Percentiles rank a stretch among this genome's conserved stretches.
Conservation (phyloP, 2,888 invertebrate genomes). For the Drosophila longiperda region DNA sequence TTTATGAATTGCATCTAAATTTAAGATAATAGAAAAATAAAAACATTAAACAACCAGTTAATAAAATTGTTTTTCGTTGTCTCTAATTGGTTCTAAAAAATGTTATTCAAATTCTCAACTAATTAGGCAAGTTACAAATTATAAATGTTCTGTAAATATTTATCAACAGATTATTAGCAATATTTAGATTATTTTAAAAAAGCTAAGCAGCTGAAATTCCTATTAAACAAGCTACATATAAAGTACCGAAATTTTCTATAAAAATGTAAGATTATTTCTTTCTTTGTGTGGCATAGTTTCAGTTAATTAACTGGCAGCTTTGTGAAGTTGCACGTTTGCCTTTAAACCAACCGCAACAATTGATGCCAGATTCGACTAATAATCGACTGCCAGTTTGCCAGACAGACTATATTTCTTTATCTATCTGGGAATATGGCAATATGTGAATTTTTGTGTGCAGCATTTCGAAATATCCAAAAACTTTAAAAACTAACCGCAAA, state of each 20-base stretch:
- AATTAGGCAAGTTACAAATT: not conserved
- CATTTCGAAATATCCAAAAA: conserved; percentile 30
- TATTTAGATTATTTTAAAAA: not conserved
- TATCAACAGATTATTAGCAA: not conserved
- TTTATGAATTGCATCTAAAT: not conserved
- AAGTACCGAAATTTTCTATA: not conserved
- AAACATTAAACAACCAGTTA: not conserved
- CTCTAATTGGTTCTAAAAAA: not conserved
- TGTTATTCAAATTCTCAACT: not conserved
- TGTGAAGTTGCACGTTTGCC: conserved; percentile 33
- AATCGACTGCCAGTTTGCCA: conserved; percentile 11
- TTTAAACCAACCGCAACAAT: conserved; percentile 34
- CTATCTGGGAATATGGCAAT: not conserved
- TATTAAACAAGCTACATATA: not conserved
- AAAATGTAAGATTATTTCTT: conserved; percentile 7
- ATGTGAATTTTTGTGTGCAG: conserved; percentile 4
- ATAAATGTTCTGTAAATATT: not conserved
- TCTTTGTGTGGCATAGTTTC: conserved; percentile 3
- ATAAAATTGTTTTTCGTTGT: not conserved
- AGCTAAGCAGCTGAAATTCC: not conserved
- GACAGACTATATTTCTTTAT: conserved; percentile 22
- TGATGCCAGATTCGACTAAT: conserved; percentile 20
- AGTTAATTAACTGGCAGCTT: conserved; percentile 14
- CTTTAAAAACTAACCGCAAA: conserved; percentile 41
- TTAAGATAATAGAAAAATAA: not conserved